Percentiles rank a stretch among this genome's conserved stretches.
Conservation (phyloP, 2,113 vertebrate genomes). For the Cottus gobio region DNA sequence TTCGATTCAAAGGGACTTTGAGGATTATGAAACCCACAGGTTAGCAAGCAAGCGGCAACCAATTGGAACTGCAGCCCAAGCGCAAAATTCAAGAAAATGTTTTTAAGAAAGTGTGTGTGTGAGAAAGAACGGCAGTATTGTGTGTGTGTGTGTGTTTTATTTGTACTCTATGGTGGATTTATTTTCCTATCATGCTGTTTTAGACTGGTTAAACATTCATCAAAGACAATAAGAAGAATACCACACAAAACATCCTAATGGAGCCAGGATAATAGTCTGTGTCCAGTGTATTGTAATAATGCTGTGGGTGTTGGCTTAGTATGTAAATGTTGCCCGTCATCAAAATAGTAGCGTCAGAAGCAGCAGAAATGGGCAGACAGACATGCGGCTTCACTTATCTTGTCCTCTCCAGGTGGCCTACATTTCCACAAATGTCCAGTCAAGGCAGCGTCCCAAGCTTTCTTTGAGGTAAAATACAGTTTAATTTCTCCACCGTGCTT, state of each 20-base stretch:
- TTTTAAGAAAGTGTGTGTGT: not conserved
- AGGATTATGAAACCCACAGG: conserved; percentile 67
- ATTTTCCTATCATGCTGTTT: too few species aligned
- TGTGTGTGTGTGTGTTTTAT: not conserved
- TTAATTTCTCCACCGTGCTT: not conserved
- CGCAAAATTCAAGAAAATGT: conserved; percentile 1
- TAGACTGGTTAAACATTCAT: not conserved
- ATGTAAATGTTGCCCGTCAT: not conserved
- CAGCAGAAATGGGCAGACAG: not conserved
- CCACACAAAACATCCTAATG: not conserved
- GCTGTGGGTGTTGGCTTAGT: not conserved
- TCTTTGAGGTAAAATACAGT: conserved; percentile 8
- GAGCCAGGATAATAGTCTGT: not conserved
- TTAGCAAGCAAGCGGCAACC: conserved; percentile 45
- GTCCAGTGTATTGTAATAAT: not conserved
- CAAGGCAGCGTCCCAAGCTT: not conserved
- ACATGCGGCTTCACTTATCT: conserved; percentile 1
- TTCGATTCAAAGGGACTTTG: conserved; percentile 73
- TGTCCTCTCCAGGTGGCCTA: conserved; percentile 1
- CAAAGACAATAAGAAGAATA: not conserved
- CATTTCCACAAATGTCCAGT: conserved; percentile 16
- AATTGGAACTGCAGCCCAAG: conserved; percentile 43
- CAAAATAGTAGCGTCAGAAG: not conserved
- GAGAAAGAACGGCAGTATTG: not conserved
- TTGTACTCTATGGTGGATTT: too few species aligned